Evolutionary conservation across 2,113 vertebrate species (phyloP).

Genomic region (Pluvialis apricaria): DNA sequence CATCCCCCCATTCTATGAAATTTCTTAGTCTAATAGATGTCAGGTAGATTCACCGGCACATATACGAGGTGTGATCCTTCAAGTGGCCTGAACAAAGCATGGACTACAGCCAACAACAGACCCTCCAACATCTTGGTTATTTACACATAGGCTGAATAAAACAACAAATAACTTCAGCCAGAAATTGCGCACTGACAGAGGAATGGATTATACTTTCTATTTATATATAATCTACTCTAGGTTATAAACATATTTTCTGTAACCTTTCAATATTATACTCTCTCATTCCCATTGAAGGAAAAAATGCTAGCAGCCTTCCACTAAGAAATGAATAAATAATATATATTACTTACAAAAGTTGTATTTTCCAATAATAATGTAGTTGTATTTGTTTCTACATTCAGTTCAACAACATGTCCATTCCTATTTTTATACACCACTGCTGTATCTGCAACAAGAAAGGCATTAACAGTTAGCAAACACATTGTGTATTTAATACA

Average conservation of each 20-base stretch:
- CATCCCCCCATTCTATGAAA: neutral
- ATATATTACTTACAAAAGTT: slow-evolving; percentile 88
- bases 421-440: slow-evolving; percentile 92
- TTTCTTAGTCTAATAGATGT: neutral
- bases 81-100: neutral
- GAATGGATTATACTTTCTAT: neutral
- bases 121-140: neutral
- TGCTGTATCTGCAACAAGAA: slow-evolving; percentile 85
- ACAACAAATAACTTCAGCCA: neutral
- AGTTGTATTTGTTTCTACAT: slow-evolving; percentile 87
- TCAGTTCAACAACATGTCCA: slow-evolving; percentile 93
- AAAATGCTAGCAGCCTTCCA: neutral
- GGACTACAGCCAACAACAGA: neutral
- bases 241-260: neutral
- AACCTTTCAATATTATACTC: neutral
- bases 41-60: neutral
- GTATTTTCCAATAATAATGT: slow-evolving; percentile 88
- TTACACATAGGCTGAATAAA: neutral
- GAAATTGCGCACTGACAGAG: neutral
- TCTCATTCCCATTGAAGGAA: neutral
- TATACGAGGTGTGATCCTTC: neutral
- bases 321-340: neutral
- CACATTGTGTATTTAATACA: slow-evolving; percentile 1
- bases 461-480: slow-evolving; percentile 59
- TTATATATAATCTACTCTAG: neutral